These are phyloP conservation scores for Halichoeres trimaculatus DNA, from an alignment of 2,113 vertebrate species.

Conservation along the genomic window DNA sequence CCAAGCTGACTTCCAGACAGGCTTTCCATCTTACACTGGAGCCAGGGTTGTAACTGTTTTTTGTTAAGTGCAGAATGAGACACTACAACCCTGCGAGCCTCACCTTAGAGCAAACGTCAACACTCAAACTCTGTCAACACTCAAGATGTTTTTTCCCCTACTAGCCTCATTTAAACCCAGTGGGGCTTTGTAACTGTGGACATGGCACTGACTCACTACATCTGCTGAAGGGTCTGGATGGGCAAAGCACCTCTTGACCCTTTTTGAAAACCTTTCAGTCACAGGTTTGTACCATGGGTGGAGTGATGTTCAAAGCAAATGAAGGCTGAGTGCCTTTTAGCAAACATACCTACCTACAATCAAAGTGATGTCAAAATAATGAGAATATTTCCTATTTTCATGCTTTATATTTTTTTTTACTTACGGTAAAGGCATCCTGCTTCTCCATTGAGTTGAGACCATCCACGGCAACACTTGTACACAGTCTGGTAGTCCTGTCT, in stretches of 20 bases:
- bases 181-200: constrained; percentile 29
- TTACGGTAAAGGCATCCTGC: constrained; percentile 91
- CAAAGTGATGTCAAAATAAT: background rate
- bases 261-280: constrained; percentile 53
- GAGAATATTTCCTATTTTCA: background rate
- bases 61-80: constrained; percentile 13
- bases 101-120: constrained; percentile 35
- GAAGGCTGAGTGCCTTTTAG: constrained; percentile 35
- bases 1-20: background rate
- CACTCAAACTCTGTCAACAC: constrained; percentile 28
- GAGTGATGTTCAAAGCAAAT: constrained; percentile 29
- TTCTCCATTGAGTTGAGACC: constrained; percentile 86
- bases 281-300: constrained; percentile 21
- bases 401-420: constrained; percentile 64
- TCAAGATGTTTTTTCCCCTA: constrained; percentile 14
- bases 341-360: background rate
- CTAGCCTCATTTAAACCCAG: constrained; percentile 30
- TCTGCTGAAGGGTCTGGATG: constrained; percentile 50
- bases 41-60: constrained; percentile 21
- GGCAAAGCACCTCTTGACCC: constrained; percentile 59
- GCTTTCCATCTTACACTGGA: background rate
- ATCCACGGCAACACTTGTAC: constrained; percentile 90
- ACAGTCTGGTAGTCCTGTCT: constrained; percentile 77
- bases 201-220: constrained; percentile 60
- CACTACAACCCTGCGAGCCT: constrained; percentile 5